A percentile compares a stretch with the other conserved stretches of the same genome.
Conservation (phyloP, 1,140 invertebrate species). For the Drosophila biarmipes region DNA sequence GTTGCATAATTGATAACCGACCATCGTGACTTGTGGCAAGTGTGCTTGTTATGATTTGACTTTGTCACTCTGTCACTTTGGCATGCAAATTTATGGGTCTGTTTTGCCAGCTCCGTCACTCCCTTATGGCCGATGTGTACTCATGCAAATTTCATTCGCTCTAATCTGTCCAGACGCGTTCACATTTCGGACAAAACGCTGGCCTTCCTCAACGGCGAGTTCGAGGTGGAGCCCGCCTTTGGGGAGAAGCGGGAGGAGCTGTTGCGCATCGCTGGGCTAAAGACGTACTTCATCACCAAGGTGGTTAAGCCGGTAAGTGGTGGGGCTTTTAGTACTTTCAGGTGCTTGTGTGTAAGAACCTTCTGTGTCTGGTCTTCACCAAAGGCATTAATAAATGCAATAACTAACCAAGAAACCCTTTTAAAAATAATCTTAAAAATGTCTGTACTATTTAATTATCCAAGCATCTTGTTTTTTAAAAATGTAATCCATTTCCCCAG, state of each 20-base stretch:
- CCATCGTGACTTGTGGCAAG: slow-evolving; percentile 12
- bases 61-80: slow-evolving; percentile 57
- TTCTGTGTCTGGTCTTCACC: too few relatives aligned
- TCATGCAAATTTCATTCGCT: slow-evolving; percentile 9
- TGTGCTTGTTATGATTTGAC: slow-evolving; percentile 54
- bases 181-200: slow-evolving; percentile 98
- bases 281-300: slow-evolving; percentile 95
- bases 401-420: too few relatives aligned
- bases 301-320: slow-evolving; percentile 92
- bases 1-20: slow-evolving; percentile 57
- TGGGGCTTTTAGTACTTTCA: too few relatives aligned
- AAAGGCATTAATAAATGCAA: too few relatives aligned
- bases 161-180: slow-evolving; percentile 88
- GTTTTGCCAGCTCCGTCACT: not conserved
- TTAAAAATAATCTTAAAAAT: too few relatives aligned
- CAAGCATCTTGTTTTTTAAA: not conserved
- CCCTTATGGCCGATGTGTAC: not conserved
- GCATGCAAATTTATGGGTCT: slow-evolving; percentile 62
- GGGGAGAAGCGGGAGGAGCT: slow-evolving; percentile 95
- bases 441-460: too few relatives aligned
- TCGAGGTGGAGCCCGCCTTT: slow-evolving; percentile 96
- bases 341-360: too few relatives aligned
- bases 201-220: slow-evolving; percentile 95
- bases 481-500: slow-evolving; percentile 16
- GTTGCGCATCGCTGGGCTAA: slow-evolving; percentile 93